These are phyloP conservation scores for Eulemur mongoz DNA, from an alignment of 2,797 vertebrate species.

Conservation along the genomic window DNA sequence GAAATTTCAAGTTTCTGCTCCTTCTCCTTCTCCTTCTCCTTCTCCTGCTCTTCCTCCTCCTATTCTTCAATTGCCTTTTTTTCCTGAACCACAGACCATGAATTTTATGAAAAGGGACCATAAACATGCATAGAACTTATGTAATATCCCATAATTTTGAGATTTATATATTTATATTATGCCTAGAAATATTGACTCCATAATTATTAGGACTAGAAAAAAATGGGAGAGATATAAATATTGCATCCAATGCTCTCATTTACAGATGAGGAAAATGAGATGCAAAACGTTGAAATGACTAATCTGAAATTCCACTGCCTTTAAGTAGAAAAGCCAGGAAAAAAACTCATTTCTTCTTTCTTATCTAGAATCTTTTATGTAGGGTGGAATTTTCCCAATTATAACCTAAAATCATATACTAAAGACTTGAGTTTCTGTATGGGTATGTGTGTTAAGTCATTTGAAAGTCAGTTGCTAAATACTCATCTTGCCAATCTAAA, in stretches of 20 bases:
- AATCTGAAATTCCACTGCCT: neutral
- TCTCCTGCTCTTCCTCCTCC: fast-evolving
- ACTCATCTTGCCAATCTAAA: neutral
- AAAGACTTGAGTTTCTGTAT: neutral
- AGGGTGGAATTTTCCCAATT: neutral
- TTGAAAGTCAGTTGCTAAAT: conserved; percentile 5
- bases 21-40: fast-evolving
- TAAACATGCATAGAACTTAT: neutral
- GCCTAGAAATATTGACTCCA: neutral
- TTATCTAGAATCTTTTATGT: neutral
- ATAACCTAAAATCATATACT: neutral
- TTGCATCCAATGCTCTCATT: neutral
- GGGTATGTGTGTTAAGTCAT: neutral
- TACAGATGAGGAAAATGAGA: neutral
- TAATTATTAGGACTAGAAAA: neutral
- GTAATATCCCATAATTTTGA: neutral
- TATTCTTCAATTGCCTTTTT: neutral
- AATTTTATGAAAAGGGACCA: neutral
- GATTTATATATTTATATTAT: neutral
- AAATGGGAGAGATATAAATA: neutral
- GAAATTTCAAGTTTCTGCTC: neutral
- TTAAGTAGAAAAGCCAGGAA: neutral
- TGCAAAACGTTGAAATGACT: neutral
- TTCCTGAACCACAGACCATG: neutral
- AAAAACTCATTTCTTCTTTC: neutral